Evolutionary conservation across 2,113 vertebrate species (phyloP).

Genomic region (Ariopsis seemanni): DNA sequence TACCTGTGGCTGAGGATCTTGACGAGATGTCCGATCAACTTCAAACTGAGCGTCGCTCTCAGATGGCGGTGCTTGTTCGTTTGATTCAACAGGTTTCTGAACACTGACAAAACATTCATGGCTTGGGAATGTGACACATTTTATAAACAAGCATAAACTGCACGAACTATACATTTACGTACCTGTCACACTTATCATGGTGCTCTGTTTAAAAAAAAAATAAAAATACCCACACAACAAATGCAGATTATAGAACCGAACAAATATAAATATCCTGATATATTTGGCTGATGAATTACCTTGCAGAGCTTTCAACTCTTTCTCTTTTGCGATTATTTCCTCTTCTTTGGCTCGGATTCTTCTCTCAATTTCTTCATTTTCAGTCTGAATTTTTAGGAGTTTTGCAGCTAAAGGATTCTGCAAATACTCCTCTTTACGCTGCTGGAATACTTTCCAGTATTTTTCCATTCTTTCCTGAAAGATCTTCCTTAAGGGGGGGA

Average conservation of each 20-base stretch:
- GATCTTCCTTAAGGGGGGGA: slow-evolving; percentile 58
- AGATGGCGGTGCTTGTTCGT: neutral
- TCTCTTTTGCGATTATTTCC: slow-evolving; percentile 63
- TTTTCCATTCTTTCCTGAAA: slow-evolving; percentile 67
- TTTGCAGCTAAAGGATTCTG: slow-evolving; percentile 64
- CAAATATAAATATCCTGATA: neutral
- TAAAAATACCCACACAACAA: no score
- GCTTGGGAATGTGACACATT: neutral
- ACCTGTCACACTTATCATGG: slow-evolving; percentile 26
- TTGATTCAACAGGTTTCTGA: neutral
- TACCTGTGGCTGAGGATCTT: slow-evolving; percentile 37
- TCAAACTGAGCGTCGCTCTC: neutral
- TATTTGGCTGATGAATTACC: slow-evolving; percentile 55
- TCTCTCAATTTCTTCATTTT: slow-evolving; percentile 66
- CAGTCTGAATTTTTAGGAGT: slow-evolving; percentile 62
- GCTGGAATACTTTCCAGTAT: slow-evolving; percentile 63
- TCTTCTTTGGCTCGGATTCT: slow-evolving; percentile 64
- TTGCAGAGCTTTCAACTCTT: slow-evolving; percentile 54
- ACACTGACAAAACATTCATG: neutral
- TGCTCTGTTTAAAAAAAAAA: slow-evolving; percentile 22
- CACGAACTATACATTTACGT: neutral
- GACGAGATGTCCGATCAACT: neutral
- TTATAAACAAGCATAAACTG: neutral
- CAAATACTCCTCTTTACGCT: slow-evolving; percentile 66
- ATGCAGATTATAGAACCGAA: neutral